A percentile compares a stretch with the other conserved stretches of the same genome.
Evolutionary conservation across 2,888 invertebrate genomes (phyloP).

Genomic region (Oxycera nigricornis): DNA sequence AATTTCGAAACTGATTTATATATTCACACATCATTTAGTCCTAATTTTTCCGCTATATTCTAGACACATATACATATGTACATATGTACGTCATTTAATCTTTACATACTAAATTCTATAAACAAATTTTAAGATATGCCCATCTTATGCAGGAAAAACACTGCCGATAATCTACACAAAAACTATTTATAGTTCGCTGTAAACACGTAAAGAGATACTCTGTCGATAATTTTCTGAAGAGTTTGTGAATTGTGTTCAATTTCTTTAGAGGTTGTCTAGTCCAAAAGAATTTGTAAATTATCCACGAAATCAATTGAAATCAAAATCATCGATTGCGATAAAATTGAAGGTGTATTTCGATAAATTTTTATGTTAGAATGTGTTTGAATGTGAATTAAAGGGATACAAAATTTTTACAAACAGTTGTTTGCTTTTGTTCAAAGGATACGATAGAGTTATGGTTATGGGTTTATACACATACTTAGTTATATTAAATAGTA

Average conservation of each 20-base stretch:
- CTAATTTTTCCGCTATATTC: no score
- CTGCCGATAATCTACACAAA: slow-evolving; percentile 26
- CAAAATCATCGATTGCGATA: neutral
- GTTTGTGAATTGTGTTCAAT: slow-evolving; percentile 7
- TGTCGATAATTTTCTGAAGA: slow-evolving; percentile 19
- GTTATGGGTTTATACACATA: no score
- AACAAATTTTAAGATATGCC: no score
- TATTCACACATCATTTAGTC: no score
- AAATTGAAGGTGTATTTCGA: neutral
- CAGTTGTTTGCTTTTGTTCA: no score
- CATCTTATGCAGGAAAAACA: no score
- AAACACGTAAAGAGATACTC: slow-evolving; percentile 33
- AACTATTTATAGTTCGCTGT: slow-evolving; percentile 31
- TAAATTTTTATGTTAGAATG: neutral
- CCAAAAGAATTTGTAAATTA: slow-evolving; percentile 13
- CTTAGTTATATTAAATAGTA: no score
- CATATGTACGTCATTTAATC: no score
- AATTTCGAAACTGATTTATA: no score
- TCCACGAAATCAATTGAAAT: neutral
- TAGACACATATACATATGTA: no score
- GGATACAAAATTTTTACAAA: neutral
- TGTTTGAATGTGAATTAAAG: neutral
- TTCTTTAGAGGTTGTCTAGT: neutral
- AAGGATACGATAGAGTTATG: no score
- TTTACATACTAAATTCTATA: no score